A percentile compares a stretch with the other conserved stretches of the same genome.
Evolutionary conservation across 2,113 vertebrate species (phyloP).

Genomic region (Scopus umbretta): DNA sequence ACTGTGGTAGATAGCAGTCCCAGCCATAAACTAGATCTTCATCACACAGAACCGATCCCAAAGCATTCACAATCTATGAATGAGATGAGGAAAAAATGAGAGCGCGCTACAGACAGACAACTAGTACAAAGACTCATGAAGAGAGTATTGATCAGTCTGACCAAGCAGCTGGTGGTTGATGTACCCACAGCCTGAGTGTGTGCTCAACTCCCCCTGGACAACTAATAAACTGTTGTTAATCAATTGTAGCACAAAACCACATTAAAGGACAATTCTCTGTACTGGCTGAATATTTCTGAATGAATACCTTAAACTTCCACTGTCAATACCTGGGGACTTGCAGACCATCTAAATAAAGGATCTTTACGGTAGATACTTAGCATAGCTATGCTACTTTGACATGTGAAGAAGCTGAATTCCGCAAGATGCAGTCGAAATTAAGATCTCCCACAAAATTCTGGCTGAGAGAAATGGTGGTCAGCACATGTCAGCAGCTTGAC

Average conservation of each 20-base stretch:
- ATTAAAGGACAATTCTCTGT: background rate
- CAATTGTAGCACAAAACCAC: background rate
- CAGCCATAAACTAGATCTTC: background rate
- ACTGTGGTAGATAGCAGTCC: background rate
- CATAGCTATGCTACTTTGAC: background rate
- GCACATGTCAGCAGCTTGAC: background rate
- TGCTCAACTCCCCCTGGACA: background rate
- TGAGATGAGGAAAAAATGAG: background rate
- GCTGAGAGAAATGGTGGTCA: background rate
- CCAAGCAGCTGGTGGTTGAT: background rate
- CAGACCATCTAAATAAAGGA: background rate
- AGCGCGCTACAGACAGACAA: background rate
- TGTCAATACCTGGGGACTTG: background rate
- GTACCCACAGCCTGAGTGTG: background rate
- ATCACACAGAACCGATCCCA: background rate
- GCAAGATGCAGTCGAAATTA: background rate
- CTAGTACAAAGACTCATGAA: background rate
- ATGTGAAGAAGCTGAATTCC: background rate
- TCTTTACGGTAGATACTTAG: background rate
- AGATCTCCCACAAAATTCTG: background rate
- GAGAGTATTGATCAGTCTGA: background rate
- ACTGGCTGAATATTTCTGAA: background rate
- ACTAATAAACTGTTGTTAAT: background rate
- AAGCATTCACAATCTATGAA: background rate
- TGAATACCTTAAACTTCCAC: background rate